phyloP scores from a whole-genome alignment of 2,113 vertebrate genomes.

The Dipodomys ordii region DNA sequence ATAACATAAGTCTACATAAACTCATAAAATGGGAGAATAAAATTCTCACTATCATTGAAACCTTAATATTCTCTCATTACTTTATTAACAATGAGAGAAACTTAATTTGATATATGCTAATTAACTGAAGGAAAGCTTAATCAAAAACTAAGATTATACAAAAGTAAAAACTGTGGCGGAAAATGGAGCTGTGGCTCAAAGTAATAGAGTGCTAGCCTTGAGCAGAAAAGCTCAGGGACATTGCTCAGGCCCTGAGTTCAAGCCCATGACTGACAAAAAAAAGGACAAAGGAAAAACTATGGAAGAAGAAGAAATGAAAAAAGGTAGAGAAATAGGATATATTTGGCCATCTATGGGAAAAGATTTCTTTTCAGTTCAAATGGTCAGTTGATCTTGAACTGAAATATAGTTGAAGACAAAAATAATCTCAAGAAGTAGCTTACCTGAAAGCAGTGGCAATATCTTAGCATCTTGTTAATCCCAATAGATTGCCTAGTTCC shows the following conservation, averaged over 20 bases:
- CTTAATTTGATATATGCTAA: slow-evolving; percentile 80
- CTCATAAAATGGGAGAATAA: slow-evolving; percentile 46
- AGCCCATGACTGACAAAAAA: too few relatives aligned
- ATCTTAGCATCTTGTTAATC: background rate
- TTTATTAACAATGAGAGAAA: slow-evolving; percentile 67
- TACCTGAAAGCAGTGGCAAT: slow-evolving; percentile 2
- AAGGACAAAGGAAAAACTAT: too few relatives aligned
- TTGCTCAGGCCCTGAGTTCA: too few relatives aligned
- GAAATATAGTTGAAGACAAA: slow-evolving; percentile 37
- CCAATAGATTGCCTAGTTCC: background rate
- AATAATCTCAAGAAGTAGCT: background rate
- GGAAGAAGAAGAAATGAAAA: background rate
- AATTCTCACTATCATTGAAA: slow-evolving; percentile 54
- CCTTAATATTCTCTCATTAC: slow-evolving; percentile 65
- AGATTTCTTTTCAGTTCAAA: slow-evolving; percentile 9
- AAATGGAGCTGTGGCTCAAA: too few relatives aligned
- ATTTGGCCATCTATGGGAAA: background rate
- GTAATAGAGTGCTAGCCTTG: too few relatives aligned
- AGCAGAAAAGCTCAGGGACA: too few relatives aligned
- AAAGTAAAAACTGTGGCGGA: background rate
- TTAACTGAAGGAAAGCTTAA: slow-evolving; percentile 60
- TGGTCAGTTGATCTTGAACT: slow-evolving; percentile 40
- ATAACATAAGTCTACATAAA: slow-evolving; percentile 57
- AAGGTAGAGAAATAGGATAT: background rate
- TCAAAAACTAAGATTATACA: slow-evolving; percentile 62